These are phyloP conservation scores for Creontiades dilutus DNA, from an alignment of 2,888 invertebrate species.

Conservation along the genomic window DNA sequence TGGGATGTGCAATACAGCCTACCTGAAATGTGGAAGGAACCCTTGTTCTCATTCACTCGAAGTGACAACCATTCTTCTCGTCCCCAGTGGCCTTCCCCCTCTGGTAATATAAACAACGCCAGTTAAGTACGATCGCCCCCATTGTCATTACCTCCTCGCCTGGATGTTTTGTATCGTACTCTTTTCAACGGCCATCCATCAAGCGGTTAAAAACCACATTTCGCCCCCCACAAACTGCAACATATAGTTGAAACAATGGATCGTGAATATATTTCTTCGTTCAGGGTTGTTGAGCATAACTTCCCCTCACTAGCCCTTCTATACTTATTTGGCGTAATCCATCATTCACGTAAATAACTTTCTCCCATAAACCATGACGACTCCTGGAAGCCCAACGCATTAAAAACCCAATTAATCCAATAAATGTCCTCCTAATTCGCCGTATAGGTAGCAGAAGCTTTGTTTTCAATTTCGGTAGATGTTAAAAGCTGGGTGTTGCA, in stretches of 20 bases:
- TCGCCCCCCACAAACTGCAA: neutral
- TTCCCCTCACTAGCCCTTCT: no score
- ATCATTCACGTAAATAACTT: no score
- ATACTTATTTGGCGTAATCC: no score
- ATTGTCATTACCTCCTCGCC: neutral
- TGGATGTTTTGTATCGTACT: neutral
- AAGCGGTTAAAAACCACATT: neutral
- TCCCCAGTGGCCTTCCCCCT: conserved; percentile 33
- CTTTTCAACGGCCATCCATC: conserved; percentile 9
- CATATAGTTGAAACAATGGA: neutral
- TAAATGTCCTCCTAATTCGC: no score
- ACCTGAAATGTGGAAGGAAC: neutral
- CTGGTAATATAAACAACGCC: conserved; percentile 15
- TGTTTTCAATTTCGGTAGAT: no score
- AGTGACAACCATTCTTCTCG: conserved; percentile 41
- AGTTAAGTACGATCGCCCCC: conserved; percentile 12
- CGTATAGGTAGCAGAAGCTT: no score
- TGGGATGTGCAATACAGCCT: neutral
- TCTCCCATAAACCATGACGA: no score
- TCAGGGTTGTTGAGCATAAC: neutral
- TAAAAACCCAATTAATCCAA: no score
- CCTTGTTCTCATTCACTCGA: conserved; percentile 1
- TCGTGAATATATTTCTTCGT: neutral
- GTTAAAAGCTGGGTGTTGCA: no score
- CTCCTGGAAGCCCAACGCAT: no score